Evolutionary conservation across 2,888 invertebrate species (phyloP).

Genomic region (Allolobophora icterica): DNA sequence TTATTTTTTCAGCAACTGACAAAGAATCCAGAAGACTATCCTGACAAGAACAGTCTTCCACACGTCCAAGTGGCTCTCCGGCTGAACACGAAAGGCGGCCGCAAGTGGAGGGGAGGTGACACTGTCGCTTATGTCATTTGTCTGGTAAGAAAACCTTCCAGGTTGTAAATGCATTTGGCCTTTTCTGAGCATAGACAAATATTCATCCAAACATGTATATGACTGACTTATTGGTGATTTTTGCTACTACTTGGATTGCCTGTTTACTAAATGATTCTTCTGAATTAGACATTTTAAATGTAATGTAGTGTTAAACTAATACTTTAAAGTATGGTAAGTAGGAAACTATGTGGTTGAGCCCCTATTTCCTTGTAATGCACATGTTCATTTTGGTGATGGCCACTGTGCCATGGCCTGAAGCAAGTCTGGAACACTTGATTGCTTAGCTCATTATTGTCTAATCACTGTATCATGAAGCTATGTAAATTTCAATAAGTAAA

Average conservation of each 20-base stretch:
- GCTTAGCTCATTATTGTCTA: not conserved
- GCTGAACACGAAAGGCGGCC: slow-evolving; percentile 75
- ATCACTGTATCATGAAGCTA: not conserved
- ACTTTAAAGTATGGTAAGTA: not conserved
- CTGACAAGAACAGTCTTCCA: slow-evolving; percentile 80
- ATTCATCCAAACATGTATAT: not conserved
- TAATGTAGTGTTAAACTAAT: not conserved
- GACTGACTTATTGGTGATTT: not conserved
- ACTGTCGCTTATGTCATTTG: slow-evolving; percentile 95
- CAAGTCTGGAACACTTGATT: not conserved
- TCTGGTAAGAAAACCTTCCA: slow-evolving; percentile 68
- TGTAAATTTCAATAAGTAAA: not conserved
- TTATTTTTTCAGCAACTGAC: slow-evolving; percentile 78
- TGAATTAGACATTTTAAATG: no score
- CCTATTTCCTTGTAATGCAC: not conserved
- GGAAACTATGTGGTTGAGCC: not conserved
- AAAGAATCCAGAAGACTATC: slow-evolving; percentile 90
- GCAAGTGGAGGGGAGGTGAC: slow-evolving; percentile 89
- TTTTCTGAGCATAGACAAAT: not conserved
- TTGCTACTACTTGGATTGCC: not conserved
- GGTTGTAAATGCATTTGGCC: not conserved
- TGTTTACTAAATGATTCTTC: not conserved
- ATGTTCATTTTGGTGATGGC: not conserved
- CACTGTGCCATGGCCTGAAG: not conserved
- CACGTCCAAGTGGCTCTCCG: slow-evolving; percentile 92